phyloP scores from a whole-genome alignment of 2,113 vertebrate species.

The Callorhinus ursinus region DNA sequence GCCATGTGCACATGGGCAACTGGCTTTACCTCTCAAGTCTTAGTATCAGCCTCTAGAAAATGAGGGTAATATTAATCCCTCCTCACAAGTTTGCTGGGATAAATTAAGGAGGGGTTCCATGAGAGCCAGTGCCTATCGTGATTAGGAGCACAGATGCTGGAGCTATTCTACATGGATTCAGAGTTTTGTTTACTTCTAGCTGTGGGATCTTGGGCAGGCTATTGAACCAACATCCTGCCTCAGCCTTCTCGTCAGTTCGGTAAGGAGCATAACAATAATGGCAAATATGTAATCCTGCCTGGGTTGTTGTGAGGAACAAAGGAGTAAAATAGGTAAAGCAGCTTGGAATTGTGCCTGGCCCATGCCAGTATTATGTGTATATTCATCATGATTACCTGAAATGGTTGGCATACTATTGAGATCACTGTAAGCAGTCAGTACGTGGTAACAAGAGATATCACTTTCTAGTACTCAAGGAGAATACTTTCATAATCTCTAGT shows the following conservation, averaged over 20 bases:
- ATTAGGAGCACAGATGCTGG: background rate
- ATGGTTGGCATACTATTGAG: background rate
- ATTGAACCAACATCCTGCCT: background rate
- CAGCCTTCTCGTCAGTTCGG: background rate
- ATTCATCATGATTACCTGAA: background rate
- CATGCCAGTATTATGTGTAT: background rate
- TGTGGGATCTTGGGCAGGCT: background rate
- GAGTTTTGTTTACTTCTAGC: background rate
- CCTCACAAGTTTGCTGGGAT: background rate
- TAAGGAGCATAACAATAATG: background rate
- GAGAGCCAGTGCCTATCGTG: fast-evolving
- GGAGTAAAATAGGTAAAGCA: background rate
- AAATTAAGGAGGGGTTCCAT: background rate
- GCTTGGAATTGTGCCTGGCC: background rate
- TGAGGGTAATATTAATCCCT: background rate
- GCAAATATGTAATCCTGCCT: background rate
- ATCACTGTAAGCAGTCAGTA: background rate
- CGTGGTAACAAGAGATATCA: background rate
- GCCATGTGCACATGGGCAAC: background rate
- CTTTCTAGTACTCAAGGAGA: background rate
- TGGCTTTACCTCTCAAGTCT: background rate
- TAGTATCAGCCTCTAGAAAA: background rate
- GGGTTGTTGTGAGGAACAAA: background rate
- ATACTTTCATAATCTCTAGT: background rate
- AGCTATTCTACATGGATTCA: background rate